These are phyloP conservation scores for Anoplolepis gracilipes DNA, from an alignment of 1,140 invertebrate species.

Conservation along the genomic window DNA sequence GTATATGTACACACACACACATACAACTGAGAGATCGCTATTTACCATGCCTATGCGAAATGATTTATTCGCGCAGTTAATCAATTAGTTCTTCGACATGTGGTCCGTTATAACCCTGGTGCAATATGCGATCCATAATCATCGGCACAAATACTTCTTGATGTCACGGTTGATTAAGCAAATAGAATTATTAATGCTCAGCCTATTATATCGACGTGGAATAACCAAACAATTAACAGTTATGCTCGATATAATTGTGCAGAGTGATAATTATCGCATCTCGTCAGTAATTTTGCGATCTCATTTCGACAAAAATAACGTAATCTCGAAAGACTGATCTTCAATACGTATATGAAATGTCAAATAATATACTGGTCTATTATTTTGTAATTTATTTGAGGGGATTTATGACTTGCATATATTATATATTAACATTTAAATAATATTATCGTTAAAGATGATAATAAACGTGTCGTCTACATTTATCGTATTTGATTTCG, in stretches of 20 bases:
- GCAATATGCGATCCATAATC: conserved; percentile 57
- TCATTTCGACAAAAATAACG: conserved; percentile 13
- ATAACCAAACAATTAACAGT: conserved; percentile 60
- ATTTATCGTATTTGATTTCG: conserved; percentile 12
- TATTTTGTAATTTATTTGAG: conserved; percentile 7
- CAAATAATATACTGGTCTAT: not conserved
- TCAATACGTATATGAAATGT: not conserved
- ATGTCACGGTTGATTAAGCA: conserved; percentile 65
- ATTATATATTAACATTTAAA: conserved; percentile 27
- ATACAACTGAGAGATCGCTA: conserved; percentile 37
- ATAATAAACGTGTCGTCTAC: not conserved
- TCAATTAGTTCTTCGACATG: conserved; percentile 39
- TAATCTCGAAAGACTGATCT: conserved; percentile 15
- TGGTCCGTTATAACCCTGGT: conserved; percentile 33
- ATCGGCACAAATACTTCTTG: conserved; percentile 29
- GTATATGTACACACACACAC: no score
- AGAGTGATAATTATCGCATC: conserved; percentile 37
- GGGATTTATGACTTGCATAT: not conserved
- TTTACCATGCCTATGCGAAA: conserved; percentile 14
- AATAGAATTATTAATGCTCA: conserved; percentile 68
- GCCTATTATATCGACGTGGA: conserved; percentile 58
- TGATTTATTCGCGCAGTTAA: conserved; percentile 59
- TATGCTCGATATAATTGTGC: conserved; percentile 46
- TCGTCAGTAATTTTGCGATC: conserved; percentile 33
- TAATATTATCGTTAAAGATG: not conserved